Evolutionary conservation across 2,797 vertebrate genomes (phyloP), one percentile per base, ranked within the genome.

Genomic region (Cossypha dichroa): DNA sequence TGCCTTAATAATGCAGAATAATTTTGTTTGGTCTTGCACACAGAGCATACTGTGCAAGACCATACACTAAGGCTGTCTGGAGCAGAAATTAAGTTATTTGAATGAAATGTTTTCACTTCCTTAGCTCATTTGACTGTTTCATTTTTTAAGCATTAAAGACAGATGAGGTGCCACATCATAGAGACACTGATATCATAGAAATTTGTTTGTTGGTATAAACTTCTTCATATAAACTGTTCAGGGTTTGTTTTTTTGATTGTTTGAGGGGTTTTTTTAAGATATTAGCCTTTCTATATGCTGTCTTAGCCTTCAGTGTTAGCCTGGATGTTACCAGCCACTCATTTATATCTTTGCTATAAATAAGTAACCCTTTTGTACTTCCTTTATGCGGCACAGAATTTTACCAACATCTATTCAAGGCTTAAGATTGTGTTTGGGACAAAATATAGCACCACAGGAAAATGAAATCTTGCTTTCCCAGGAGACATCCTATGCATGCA

Each of bases 61-160:
- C 29, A 31, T 52, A 31, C 22, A 13, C 34, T 54, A 3, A 34
- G 31, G 28, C 69, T 92, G 31, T 31, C 52, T 66, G 28, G 15
- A 31, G 20, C 0, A 0, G 23, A 5, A 34, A 13, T 76, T 40
- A 70, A 58, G 14, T 83, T 68, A 45, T 31, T 85, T 89, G 28
- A 59, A 58, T 46, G 38, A 22, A 59, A 66, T 70, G 10, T 83
- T 95, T 94, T 77, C 45, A 23, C 25, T 38, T 62, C 31, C 38
- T 73, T 93, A 43, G 38, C 73, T 38, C n/a, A 54, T 66, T 88
- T 56, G 76, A 45, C 59, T 52, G 73, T 68, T 66, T 49, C 7
- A 4, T 75, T 63, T 83, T 84, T 73, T 67, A 91, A 69, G 29
- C 29, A 34, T 83, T 92, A 69, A 89, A 80, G 58, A 66, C 25